Evolutionary conservation across 2,888 invertebrate species (phyloP).

Genomic region (Rutpela maculata): DNA sequence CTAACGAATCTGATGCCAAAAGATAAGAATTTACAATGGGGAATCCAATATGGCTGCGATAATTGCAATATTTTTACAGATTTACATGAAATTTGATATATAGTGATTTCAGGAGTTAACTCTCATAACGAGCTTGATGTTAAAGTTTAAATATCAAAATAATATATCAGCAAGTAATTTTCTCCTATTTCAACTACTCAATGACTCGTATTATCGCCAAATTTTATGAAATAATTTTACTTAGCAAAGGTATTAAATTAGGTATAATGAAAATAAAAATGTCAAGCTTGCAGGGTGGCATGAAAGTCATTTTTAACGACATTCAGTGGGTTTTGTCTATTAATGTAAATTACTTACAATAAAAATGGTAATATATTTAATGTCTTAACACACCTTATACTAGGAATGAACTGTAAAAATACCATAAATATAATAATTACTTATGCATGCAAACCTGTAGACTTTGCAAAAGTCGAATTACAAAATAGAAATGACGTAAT

Average conservation of each 20-base stretch:
- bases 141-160: too few relatives aligned
- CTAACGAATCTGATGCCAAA: too few relatives aligned
- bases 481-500: constrained; percentile 66
- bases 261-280: constrained; percentile 1
- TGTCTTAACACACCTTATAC: constrained; percentile 52
- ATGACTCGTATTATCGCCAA: not conserved
- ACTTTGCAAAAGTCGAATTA: constrained; percentile 55
- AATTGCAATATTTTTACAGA: too few relatives aligned
- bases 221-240: not conserved
- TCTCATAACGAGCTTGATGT: too few relatives aligned
- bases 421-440: constrained; percentile 55
- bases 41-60: too few relatives aligned
- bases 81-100: too few relatives aligned
- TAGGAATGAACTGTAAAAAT: constrained; percentile 54
- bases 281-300: not conserved
- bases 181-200: not conserved
- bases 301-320: not conserved
- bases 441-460: constrained; percentile 60
- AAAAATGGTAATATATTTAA: constrained; percentile 38
- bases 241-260: not conserved
- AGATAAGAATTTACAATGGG: too few relatives aligned
- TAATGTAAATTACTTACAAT: constrained; percentile 31
- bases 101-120: too few relatives aligned
- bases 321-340: constrained; percentile 19
- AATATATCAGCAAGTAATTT: too few relatives aligned